Conservation (phyloP, 2,113 vertebrate species). For the Prunella fulvescens region DNA sequence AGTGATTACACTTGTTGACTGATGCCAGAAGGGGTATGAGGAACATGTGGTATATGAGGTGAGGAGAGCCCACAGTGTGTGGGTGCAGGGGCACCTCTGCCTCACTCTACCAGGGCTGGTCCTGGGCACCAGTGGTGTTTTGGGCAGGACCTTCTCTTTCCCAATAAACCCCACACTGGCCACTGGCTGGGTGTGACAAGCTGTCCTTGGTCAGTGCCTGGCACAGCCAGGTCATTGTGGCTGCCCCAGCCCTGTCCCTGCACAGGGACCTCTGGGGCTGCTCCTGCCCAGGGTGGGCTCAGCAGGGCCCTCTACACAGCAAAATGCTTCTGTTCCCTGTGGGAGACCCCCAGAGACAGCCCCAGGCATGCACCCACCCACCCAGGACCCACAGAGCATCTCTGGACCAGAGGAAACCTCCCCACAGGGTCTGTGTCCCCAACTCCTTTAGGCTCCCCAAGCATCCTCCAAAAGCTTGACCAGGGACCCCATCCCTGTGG, state of each 20-base stretch:
- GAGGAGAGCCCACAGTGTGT: background rate
- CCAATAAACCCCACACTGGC: background rate
- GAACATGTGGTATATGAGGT: background rate
- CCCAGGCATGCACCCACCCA: background rate
- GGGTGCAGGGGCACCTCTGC: background rate
- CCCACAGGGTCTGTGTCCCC: background rate
- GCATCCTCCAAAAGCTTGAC: background rate
- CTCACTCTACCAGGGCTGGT: background rate
- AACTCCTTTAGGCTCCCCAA: background rate
- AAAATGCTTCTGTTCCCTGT: background rate
- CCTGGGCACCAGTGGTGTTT: rapidly evolving
- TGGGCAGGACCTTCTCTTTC: background rate
- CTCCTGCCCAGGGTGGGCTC: background rate
- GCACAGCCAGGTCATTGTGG: rapidly evolving
- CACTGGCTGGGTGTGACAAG: background rate
- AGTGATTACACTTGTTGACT: background rate
- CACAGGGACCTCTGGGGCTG: background rate
- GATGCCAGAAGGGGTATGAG: rapidly evolving
- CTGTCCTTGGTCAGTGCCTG: background rate
- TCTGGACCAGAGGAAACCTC: background rate
- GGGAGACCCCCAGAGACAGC: background rate
- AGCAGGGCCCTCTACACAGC: background rate
- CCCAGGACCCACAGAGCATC: background rate
- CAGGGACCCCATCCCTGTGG: background rate
- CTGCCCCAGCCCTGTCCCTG: background rate